phyloP scores from a whole-genome alignment of 2,797 vertebrate species.

The Danio choprae region DNA sequence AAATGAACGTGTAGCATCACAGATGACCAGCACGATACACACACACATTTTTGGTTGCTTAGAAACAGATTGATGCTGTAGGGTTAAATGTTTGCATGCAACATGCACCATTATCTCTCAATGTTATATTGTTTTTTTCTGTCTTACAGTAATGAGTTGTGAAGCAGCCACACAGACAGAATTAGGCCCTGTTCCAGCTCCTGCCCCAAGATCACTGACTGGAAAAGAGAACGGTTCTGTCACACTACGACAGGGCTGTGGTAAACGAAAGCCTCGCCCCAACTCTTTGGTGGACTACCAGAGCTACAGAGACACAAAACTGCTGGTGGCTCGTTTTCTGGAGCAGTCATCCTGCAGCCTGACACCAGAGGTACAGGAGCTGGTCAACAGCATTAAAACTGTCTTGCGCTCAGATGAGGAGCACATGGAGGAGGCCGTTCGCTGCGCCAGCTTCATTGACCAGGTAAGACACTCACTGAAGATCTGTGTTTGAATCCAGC shows the following conservation, averaged over 20 bases:
- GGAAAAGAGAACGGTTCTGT: constrained; percentile 60
- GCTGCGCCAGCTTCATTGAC: constrained; percentile 86
- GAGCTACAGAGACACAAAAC: constrained; percentile 84
- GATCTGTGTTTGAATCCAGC: neutral
- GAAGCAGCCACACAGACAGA: constrained; percentile 78
- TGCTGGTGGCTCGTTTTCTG: constrained; percentile 79
- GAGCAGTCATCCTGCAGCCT: constrained; percentile 80
- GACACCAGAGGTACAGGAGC: constrained; percentile 80
- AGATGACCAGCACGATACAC: no score
- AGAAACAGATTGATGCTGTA: no score
- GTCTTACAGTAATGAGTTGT: constrained; percentile 69
- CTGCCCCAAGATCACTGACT: constrained; percentile 59
- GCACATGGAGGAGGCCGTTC: constrained; percentile 86
- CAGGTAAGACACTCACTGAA: constrained; percentile 70
- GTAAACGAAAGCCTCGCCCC: constrained; percentile 71
- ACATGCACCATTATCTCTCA: neutral
- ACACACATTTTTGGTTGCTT: no score
- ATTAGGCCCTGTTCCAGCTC: constrained; percentile 65
- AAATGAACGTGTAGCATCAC: no score
- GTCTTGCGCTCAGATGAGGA: constrained; percentile 87
- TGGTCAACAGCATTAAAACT: constrained; percentile 85
- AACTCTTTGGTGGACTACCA: constrained; percentile 84
- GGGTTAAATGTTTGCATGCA: neutral
- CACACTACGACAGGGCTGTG: constrained; percentile 66
- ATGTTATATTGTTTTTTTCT: neutral